phyloP scores from a whole-genome alignment of 2,113 vertebrate species.

The Conger conger region DNA sequence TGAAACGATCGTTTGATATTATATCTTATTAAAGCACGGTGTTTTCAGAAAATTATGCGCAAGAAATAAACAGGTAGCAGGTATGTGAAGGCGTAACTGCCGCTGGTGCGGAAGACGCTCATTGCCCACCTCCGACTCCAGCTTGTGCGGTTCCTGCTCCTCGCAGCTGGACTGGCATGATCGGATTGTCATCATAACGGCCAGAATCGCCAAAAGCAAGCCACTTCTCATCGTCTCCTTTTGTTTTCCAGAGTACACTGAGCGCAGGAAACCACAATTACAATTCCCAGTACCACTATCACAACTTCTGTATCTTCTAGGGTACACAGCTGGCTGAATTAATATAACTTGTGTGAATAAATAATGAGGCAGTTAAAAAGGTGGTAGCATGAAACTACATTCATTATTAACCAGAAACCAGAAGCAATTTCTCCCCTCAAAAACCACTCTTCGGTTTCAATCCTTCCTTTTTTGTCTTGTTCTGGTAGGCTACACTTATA shows the following conservation, averaged over 20 bases:
- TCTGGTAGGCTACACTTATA: background rate
- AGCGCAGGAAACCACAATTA: background rate
- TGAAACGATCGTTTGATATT: no score
- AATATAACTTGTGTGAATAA: background rate
- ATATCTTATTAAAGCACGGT: no score
- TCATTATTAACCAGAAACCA: background rate
- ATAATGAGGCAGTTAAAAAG: background rate
- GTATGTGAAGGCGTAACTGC: background rate
- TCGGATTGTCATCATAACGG: constrained; percentile 15
- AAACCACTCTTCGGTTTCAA: background rate
- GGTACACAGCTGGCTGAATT: background rate
- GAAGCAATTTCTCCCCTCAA: background rate
- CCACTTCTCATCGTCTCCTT: constrained; percentile 18
- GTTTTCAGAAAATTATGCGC: background rate
- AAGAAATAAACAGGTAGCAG: background rate
- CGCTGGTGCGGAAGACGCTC: no score
- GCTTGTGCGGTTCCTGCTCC: constrained; percentile 6
- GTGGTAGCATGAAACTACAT: background rate
- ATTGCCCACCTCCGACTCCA: background rate
- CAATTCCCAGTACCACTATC: background rate
- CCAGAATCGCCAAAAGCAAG: constrained; percentile 22
- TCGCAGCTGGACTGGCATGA: constrained; percentile 28
- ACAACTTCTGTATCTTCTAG: background rate
- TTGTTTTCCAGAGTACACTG: background rate
- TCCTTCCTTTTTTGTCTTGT: background rate